Conservation (phyloP, 2,113 vertebrate species). For the Rhinolophus sinicus region DNA sequence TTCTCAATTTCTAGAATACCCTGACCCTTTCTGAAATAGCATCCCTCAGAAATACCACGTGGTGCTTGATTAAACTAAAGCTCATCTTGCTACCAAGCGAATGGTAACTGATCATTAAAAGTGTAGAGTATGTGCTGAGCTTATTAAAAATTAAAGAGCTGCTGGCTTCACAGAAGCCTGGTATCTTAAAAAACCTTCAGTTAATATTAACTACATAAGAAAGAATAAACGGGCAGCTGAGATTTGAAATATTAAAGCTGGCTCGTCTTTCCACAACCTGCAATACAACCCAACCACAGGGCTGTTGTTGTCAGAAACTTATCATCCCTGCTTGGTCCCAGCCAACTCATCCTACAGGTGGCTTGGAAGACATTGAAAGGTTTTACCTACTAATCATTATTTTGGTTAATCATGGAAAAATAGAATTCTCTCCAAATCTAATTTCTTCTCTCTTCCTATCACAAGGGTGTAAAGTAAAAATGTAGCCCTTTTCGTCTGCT, state of each 20-base stretch:
- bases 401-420: slow-evolving; percentile 8
- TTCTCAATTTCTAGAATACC: slow-evolving; percentile 46
- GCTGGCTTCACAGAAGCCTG: slow-evolving; percentile 61
- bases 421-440: not conserved
- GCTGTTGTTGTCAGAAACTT: not conserved
- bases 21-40: slow-evolving; percentile 62
- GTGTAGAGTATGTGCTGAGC: slow-evolving; percentile 38
- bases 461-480: not conserved
- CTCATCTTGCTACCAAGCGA: slow-evolving; percentile 64
- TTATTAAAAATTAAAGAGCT: slow-evolving; percentile 78
- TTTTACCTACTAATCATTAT: not conserved
- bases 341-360: not conserved
- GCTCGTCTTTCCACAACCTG: not conserved
- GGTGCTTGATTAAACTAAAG: slow-evolving; percentile 65
- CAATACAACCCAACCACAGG: not conserved
- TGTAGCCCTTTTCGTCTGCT: not conserved
- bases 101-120: slow-evolving; percentile 72
- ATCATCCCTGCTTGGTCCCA: not conserved
- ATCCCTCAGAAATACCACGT: not conserved
- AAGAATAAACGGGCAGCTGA: not conserved
- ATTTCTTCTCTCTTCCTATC: not conserved
- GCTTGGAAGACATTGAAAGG: not conserved
- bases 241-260: not conserved
- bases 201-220: not conserved
- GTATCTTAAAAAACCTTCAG: not conserved